Evolutionary conservation across 2,113 vertebrate species (phyloP).

Genomic region (Irena cyanogastra): DNA sequence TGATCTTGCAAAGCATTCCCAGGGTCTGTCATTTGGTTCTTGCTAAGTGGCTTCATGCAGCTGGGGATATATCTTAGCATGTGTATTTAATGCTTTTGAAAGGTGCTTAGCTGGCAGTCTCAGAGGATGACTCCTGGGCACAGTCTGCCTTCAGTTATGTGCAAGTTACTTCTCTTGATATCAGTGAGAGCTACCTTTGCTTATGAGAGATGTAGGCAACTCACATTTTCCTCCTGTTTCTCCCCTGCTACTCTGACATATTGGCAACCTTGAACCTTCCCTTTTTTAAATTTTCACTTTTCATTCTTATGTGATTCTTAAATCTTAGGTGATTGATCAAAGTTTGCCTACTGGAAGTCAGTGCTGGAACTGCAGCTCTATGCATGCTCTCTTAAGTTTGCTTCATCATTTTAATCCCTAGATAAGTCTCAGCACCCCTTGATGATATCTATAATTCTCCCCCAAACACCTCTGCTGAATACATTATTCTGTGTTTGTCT

Average conservation of each 20-base stretch:
- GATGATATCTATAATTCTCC: background rate
- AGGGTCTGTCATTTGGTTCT: background rate
- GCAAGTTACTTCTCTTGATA: background rate
- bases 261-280: background rate
- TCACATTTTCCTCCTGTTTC: background rate
- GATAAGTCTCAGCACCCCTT: background rate
- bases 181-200: background rate
- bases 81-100: conserved; percentile 3
- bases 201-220: background rate
- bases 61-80: background rate
- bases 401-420: background rate
- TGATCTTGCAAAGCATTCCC: background rate
- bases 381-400: background rate
- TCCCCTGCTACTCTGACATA: background rate
- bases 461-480: background rate
- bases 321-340: background rate
- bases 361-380: background rate
- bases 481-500: background rate
- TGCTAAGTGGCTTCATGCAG: background rate
- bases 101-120: background rate
- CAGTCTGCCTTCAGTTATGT: background rate
- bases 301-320: background rate
- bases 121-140: background rate
- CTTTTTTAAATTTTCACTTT: background rate
- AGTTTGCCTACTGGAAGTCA: background rate